Conservation (phyloP, 2,888 invertebrate genomes). For the Drosophila koepferae region DNA sequence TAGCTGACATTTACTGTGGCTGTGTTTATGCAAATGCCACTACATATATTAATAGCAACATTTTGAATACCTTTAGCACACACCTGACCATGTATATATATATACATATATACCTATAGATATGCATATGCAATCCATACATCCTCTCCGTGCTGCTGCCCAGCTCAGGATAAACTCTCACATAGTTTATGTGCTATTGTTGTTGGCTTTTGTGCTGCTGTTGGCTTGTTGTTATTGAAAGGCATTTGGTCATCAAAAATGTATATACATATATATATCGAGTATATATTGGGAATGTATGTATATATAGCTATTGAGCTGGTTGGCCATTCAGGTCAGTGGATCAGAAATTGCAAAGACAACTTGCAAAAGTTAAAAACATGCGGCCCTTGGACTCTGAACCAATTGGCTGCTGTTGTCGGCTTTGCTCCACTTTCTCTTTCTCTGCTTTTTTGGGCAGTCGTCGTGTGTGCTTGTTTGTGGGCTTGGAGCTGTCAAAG, state of each 20-base stretch:
- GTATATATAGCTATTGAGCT: slow-evolving; percentile 10
- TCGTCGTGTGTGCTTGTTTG: background rate
- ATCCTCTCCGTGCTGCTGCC: background rate
- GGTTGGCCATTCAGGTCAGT: slow-evolving; percentile 65
- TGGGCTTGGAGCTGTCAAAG: slow-evolving; percentile 41
- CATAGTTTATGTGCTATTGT: slow-evolving; percentile 53
- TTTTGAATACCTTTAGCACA: slow-evolving; percentile 48
- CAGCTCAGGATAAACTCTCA: background rate
- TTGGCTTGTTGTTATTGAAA: slow-evolving; percentile 63
- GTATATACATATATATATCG: slow-evolving; percentile 32
- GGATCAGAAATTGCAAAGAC: slow-evolving; percentile 73
- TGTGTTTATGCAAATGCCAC: slow-evolving; percentile 26
- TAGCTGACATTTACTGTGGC: slow-evolving; percentile 28
- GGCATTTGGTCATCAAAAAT: slow-evolving; percentile 77
- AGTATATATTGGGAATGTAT: background rate
- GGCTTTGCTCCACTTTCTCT: slow-evolving; percentile 61
- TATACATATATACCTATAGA: background rate
- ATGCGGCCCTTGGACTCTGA: slow-evolving; percentile 10
- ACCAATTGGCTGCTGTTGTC: slow-evolving; percentile 12
- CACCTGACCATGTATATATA: slow-evolving; percentile 35
- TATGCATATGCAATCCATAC: slow-evolving; percentile 5
- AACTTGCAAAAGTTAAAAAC: slow-evolving; percentile 65
- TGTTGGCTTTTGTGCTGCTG: slow-evolving; percentile 59
- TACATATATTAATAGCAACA: slow-evolving; percentile 20
- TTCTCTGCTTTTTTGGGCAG: background rate